Evolutionary conservation across 1,140 invertebrate species (phyloP), one percentile per base, ranked within the genome.

Genomic region (Reticulitermes speratus): DNA sequence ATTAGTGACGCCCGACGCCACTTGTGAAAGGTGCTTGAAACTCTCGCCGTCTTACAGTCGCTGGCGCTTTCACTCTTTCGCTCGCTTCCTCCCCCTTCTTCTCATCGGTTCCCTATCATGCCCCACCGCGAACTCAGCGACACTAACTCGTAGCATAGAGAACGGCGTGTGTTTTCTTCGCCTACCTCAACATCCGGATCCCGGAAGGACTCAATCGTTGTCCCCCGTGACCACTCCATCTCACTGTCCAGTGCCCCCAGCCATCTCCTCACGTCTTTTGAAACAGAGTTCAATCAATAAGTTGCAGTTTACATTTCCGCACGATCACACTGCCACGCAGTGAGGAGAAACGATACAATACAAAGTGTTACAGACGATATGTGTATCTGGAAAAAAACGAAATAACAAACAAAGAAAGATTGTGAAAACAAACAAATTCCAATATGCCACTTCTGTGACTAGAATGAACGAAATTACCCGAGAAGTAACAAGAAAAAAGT

Each of bases 171-270:
- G 65, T 75, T 75, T 75, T 75, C 65, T 25, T 30, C 25, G 25
- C 11, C n/a, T 75, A 30, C 65, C 65, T 30, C 65, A 75, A 75
- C 65, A 30, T 75, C 65, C 65, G 25, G 16, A 30, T 75, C 65
- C 65, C 65, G 25, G 25, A 16, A 75, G 25, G 65, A n/a, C 65
- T 75, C 9, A n/a, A 75, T 30, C 16, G 65, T 30, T 7, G 65
- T 75, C 65, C 65, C 65, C 7, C n/a, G 65, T 30, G 65, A n/a
- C 65, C 65, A 75, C 65, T 75, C 65, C 65, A 75, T 75, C 65
- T 75, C 65, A 11, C 25, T 30, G 65, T 30, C n/a, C 65, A 25
- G n/a, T 75, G 65, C 65, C 65, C 65, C 16, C 0, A 75, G 65
- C 2, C 25, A 75, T 75, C n/a, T 3, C 25, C 65, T 11, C 65